Percentiles rank a stretch among this genome's conserved stretches.
phyloP scores from a whole-genome alignment of 1,140 invertebrate genomes.

The Drosophila quadrilineata region DNA sequence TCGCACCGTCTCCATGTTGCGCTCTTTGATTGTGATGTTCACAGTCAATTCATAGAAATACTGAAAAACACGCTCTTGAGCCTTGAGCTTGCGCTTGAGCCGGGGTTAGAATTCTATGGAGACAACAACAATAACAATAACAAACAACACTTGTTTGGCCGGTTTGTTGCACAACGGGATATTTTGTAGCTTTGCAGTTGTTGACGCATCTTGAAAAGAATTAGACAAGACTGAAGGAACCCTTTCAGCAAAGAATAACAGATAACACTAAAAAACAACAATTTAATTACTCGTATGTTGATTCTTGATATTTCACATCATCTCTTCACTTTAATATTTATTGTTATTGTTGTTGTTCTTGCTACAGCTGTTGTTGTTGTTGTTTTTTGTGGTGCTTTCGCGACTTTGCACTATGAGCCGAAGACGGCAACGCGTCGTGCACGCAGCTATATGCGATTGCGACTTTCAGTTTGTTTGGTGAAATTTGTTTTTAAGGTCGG shows the following conservation, averaged over 20 bases:
- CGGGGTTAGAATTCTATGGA: slow-evolving; percentile 53
- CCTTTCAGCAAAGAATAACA: slow-evolving; percentile 53
- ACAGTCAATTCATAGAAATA: slow-evolving; percentile 23
- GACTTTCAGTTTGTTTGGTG: slow-evolving; percentile 73
- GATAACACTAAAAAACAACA: slow-evolving; percentile 10
- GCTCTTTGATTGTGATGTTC: neutral
- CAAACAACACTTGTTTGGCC: slow-evolving; percentile 64
- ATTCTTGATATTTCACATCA: slow-evolving; percentile 35
- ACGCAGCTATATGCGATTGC: slow-evolving; percentile 49
- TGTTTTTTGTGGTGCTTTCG: slow-evolving; percentile 58
- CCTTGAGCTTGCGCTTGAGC: slow-evolving; percentile 64
- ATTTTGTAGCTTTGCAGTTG: slow-evolving; percentile 53
- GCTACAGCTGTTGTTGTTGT: slow-evolving; percentile 27
- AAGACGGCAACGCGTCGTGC: too few species aligned
- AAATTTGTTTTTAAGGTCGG: slow-evolving; percentile 73
- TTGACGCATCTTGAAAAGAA: slow-evolving; percentile 45
- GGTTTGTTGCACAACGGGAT: slow-evolving; percentile 75
- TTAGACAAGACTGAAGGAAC: slow-evolving; percentile 36
- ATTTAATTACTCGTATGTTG: neutral
- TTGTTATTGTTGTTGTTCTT: slow-evolving; percentile 39
- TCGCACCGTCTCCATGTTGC: slow-evolving; percentile 4
- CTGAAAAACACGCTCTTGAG: slow-evolving; percentile 9
- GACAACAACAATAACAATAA: slow-evolving; percentile 38
- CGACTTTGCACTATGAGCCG: slow-evolving; percentile 33
- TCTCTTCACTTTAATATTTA: slow-evolving; percentile 16